Evolutionary conservation across 2,113 vertebrate species (phyloP).

Genomic region (Poecile atricapillus): DNA sequence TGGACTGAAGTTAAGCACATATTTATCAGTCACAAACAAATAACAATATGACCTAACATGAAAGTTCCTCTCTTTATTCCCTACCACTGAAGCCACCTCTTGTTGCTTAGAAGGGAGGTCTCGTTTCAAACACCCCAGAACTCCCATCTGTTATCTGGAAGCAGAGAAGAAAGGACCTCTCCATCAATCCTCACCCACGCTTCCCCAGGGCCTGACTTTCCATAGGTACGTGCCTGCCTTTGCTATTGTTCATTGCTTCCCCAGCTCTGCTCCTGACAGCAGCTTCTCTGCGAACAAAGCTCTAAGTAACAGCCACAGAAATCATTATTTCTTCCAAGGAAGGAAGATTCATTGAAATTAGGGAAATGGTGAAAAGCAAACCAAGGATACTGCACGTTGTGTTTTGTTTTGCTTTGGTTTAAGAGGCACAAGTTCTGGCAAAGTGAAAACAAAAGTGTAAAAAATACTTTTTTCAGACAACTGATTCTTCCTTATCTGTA

Average conservation of each 20-base stretch:
- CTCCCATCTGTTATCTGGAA: background rate
- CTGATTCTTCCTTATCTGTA: background rate
- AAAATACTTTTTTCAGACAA: background rate
- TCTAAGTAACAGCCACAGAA: background rate
- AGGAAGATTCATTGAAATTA: background rate
- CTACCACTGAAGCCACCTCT: background rate
- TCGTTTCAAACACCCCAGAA: background rate
- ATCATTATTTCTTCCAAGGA: background rate
- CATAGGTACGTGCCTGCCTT: background rate
- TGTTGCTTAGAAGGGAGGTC: background rate
- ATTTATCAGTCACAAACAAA: background rate
- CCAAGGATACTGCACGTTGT: background rate
- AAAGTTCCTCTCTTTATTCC: background rate
- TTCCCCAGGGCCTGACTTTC: background rate
- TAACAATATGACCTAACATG: background rate
- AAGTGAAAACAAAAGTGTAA: background rate
- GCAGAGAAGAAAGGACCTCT: background rate
- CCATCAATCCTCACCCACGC: background rate
- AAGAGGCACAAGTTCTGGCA: background rate
- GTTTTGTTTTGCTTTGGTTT: background rate
- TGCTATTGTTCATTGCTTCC: background rate
- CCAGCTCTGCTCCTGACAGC: background rate
- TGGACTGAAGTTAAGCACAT: background rate
- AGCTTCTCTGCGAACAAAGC: background rate
- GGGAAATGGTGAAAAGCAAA: background rate